Conservation (phyloP, 92 coral and sea anemone genomes). For the Virgularia gustaviana region DNA sequence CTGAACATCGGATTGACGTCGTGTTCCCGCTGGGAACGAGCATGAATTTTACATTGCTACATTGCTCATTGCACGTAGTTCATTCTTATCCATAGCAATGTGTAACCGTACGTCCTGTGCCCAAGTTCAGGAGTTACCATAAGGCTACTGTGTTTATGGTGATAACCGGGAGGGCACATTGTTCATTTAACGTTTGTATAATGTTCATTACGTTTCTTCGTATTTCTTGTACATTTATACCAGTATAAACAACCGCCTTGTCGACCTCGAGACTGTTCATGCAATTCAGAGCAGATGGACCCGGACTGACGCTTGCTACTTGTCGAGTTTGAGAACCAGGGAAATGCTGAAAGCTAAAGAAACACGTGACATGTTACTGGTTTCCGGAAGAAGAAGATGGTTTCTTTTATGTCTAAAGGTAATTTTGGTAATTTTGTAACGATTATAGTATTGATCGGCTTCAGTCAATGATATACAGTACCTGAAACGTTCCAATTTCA, state of each 20-base stretch:
- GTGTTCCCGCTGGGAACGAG: too few species aligned
- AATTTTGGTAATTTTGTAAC: slow-evolving; percentile 54
- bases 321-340: slow-evolving; percentile 38
- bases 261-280: slow-evolving; percentile 37
- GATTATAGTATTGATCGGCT: too few species aligned
- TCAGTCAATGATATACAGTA: too few species aligned
- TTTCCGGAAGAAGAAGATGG: slow-evolving; percentile 62
- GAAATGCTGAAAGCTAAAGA: slow-evolving; percentile 49
- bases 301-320: slow-evolving; percentile 50
- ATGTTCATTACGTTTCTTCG: neutral
- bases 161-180: too few species aligned
- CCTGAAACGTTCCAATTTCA: too few species aligned
- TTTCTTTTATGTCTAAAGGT: slow-evolving; percentile 52
- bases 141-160: too few species aligned
- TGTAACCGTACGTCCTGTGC: too few species aligned
- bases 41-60: neutral
- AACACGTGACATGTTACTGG: slow-evolving; percentile 45
- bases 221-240: slow-evolving; percentile 2
- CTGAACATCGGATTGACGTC: too few species aligned
- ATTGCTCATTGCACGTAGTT: neutral
- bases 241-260: slow-evolving; percentile 29
- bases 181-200: too few species aligned
- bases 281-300: slow-evolving; percentile 46
- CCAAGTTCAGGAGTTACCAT: too few species aligned
- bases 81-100: too few species aligned